These are phyloP conservation scores for Melolontha melolontha DNA, from an alignment of 2,888 invertebrate genomes.

Conservation along the genomic window DNA sequence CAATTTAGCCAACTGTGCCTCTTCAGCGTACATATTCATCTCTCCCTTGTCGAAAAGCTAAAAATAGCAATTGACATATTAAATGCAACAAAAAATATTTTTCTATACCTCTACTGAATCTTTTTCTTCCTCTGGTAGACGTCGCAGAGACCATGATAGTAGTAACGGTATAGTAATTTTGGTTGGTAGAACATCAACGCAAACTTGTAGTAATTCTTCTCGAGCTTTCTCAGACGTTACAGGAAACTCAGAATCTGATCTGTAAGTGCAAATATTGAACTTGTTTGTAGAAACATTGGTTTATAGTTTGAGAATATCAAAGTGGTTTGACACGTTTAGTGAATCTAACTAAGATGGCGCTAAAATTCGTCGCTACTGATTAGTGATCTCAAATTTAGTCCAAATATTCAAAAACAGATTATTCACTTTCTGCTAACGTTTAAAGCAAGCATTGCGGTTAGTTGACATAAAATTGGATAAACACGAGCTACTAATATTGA, in stretches of 20 bases:
- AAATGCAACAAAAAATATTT: conserved; percentile 8
- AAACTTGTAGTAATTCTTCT: conserved; percentile 55
- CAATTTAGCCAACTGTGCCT: conserved; percentile 35
- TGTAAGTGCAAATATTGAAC: conserved; percentile 14
- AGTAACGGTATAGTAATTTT: conserved; percentile 55
- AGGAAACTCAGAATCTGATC: conserved; percentile 38
- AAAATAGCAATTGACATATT: conserved; percentile 62
- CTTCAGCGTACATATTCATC: conserved; percentile 71
- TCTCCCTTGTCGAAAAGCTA: conserved; percentile 76
- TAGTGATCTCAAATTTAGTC: no score
- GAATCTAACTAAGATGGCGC: no score
- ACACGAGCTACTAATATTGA: no score
- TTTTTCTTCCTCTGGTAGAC: conserved; percentile 48
- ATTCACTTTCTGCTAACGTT: no score
- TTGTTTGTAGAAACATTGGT: not conserved
- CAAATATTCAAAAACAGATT: no score
- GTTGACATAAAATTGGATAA: no score
- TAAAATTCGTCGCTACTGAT: no score
- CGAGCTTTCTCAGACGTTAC: conserved; percentile 59
- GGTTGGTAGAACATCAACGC: conserved; percentile 50
- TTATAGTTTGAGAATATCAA: not conserved
- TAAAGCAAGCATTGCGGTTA: no score
- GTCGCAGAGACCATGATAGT: conserved; percentile 57
- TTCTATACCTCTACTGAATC: conserved; percentile 49
- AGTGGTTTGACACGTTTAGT: not conserved